Conservation (phyloP, 2,113 vertebrate genomes). For the Piliocolobus tephrosceles region DNA sequence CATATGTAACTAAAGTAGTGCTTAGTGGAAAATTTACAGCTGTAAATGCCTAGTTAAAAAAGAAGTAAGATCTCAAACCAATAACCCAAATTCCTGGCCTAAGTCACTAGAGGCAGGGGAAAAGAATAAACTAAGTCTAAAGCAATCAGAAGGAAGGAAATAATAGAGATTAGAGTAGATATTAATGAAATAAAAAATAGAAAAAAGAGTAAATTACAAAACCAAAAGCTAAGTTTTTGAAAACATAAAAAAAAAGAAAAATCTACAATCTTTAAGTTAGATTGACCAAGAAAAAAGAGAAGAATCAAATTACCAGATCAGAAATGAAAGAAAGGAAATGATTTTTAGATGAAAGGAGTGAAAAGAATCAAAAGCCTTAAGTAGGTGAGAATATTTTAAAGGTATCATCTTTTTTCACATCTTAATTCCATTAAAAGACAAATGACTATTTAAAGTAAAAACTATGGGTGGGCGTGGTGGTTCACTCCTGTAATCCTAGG, state of each 20-base stretch:
- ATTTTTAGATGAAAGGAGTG: not conserved
- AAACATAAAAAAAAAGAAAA: not conserved
- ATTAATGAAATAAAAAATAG: not conserved
- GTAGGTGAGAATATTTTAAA: not conserved
- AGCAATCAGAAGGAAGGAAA: not conserved
- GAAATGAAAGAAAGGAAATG: not conserved
- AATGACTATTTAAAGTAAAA: not conserved
- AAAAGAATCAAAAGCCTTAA: not conserved
- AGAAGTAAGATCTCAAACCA: not conserved
- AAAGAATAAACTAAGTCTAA: not conserved
- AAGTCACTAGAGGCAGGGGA: too few relatives aligned
- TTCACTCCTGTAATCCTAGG: not conserved
- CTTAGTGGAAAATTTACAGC: not conserved
- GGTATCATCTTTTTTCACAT: not conserved
- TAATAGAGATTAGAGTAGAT: not conserved
- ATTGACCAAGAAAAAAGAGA: not conserved
- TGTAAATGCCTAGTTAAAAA: conserved; percentile 6
- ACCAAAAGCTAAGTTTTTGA: not conserved
- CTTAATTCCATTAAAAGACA: not conserved
- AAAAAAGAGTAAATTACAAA: not conserved
- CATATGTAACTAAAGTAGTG: not conserved
- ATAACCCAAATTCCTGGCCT: not conserved
- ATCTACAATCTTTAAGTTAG: too few relatives aligned
- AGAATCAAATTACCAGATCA: not conserved
- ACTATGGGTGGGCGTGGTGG: too few relatives aligned